Percentiles rank a stretch among this genome's conserved stretches.
phyloP scores from a whole-genome alignment of 53 echinoderm and acorn worm genomes.

The Temnopleurus reevesii region DNA sequence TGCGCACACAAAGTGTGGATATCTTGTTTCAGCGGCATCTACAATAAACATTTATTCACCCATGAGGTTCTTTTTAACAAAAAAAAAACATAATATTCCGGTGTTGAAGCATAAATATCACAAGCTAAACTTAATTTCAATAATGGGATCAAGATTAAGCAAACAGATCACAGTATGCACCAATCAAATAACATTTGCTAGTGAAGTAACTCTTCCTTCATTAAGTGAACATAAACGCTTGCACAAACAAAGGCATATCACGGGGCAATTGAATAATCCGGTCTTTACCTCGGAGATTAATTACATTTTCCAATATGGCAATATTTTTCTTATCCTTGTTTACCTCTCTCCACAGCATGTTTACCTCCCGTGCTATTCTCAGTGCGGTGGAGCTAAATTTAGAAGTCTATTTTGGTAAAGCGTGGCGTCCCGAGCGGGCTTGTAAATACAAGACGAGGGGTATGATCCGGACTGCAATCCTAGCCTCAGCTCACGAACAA shows the following conservation, averaged over 20 bases:
- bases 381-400: conserved; percentile 20
- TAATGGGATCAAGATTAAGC: neutral
- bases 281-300: neutral
- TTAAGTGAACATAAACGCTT: neutral
- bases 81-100: too few species aligned
- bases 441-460: conserved; percentile 7
- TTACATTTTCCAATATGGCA: neutral
- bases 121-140: conserved; percentile 6
- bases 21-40: too few species aligned
- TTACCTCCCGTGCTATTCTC: neutral
- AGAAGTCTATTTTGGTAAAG: conserved; percentile 39
- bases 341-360: neutral
- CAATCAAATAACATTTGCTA: conserved; percentile 6
- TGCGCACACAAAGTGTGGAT: too few species aligned
- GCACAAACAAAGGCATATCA: neutral
- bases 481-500: neutral
- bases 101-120: neutral
- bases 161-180: neutral
- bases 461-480: neutral
- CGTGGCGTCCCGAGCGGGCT: conserved; percentile 1
- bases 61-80: too few species aligned
- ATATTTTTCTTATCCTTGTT: neutral
- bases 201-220: neutral
- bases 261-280: conserved; percentile 16
- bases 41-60: too few species aligned